Evolutionary conservation across 2,888 invertebrate genomes (phyloP).

Genomic region (Metalampra italica): DNA sequence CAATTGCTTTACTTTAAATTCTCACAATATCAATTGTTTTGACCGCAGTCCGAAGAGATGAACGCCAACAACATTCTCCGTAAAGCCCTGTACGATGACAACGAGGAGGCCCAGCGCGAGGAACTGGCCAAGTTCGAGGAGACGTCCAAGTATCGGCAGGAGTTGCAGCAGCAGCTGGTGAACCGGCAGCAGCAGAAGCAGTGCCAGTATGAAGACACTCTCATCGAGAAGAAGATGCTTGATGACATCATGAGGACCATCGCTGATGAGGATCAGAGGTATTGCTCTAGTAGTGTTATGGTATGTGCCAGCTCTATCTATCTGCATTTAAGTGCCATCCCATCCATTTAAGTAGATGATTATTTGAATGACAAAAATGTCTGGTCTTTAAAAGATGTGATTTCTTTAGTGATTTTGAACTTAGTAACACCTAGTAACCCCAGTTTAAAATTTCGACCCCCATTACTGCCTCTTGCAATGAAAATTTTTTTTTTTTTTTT

Average conservation of each 20-base stretch:
- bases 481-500: no score
- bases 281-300: neutral
- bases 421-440: no score
- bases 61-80: slow-evolving; percentile 48
- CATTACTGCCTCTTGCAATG: no score
- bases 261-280: slow-evolving; percentile 80
- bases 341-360: no score
- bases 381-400: no score
- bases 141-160: slow-evolving; percentile 58
- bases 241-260: slow-evolving; percentile 80
- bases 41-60: slow-evolving; percentile 50
- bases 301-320: no score
- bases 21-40: no score
- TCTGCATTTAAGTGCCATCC: no score
- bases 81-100: slow-evolving; percentile 51
- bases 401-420: no score
- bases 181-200: slow-evolving; percentile 57
- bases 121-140: slow-evolving; percentile 37
- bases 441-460: no score
- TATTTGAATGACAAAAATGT: no score
- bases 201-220: slow-evolving; percentile 75
- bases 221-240: slow-evolving; percentile 80
- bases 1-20: no score
- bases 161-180: slow-evolving; percentile 79
- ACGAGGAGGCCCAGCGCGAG: slow-evolving; percentile 49